Base-by-base conservation (phyloP, 2,888 invertebrate genomes). In the Morinoia aosen region DNA sequence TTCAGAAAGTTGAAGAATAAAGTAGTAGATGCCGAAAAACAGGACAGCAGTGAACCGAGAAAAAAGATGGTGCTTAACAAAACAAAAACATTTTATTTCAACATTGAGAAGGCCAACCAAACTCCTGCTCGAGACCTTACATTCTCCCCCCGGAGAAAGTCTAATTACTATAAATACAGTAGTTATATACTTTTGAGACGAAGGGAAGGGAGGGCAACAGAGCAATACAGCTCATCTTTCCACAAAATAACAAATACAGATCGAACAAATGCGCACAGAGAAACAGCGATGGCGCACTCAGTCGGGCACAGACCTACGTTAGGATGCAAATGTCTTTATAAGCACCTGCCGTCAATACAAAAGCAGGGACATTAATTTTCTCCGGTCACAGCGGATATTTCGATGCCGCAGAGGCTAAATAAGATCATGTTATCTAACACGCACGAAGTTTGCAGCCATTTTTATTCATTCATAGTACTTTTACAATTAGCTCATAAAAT, bases 351-450 rank as follows among this genome's bases (percentile, higher is more conserved):
- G 10, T 76, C 8, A 33, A 33, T 0, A 76, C 25, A 33, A 76
- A 76, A 76, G 76, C 76, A 76, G 76, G 76, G 76, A 76, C 76
- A 76, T 76, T 33, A 19, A 76, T 76, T 76, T 76, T 76, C 76
- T 10, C 76, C 76, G 8, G 76, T 76, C 76, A 33, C 25, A 76
- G 8, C 76, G 33, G 33, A 76, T 76, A 76, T 76, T 76, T 76
- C 10, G 25, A 33, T 76, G 76, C 25, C 76, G 10, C 76, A 76
- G 8, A 8, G 8, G 76, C 76, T 76, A 76, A 33, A 76, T 76
- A 61, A 61, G 19, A 76, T 76, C 25, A 25, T 19, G 76, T 33
- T 76, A 33, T 16, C 8, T 33, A 19, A 25, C 33, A 19, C 2
- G 76, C 25, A 19, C 25, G 33, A 76, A 10, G 76, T 33, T 76